Evolutionary conservation across 2,797 vertebrate genomes (phyloP), one percentile per base, ranked within the genome.

Genomic region (Lutjanus argentimaculatus): DNA sequence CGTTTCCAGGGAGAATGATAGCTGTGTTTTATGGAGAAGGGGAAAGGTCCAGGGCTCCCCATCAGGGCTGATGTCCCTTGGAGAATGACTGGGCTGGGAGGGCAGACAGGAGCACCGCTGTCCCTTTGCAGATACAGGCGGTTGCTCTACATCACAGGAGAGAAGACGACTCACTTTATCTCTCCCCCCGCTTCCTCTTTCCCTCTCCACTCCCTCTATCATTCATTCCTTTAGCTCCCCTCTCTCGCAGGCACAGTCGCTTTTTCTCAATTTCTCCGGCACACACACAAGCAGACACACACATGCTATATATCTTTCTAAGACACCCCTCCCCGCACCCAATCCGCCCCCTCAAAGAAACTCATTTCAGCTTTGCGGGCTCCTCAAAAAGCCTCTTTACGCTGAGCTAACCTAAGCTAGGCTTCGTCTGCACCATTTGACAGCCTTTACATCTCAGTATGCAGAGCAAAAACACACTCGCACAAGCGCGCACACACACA

Each of bases 71-170:
- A 61, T 77, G 88, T 89, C 87, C 85, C 88, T 79, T 53, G 63
- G 83, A 88, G 90, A 90, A 86, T 71, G 86, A 77, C 71, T 84
- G 91, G 90, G 79, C 83, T 83, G 77, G 82, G 87, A 82, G 93
- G 92, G 93, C 91, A 93, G 92, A 85, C 91, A 52, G 89, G 93
- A 91, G 86, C 91, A 89, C 57, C 80, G 72, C 93, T 95, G 94
- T 89, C 85, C 82, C 93, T 93, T 94, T 95, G 89, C 93, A 95
- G 95, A 95, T 95, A 95, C 83, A 91, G 88, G 62, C 91, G 75
- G 85, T 89, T 80, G 87, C 93, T 86, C 75, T 85, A 89, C 92
- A 94, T 95, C 92, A 93, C 89, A 94, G 85, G 55, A 69, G 79
- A 87, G 87, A 82, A 92, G 91, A 91, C 77, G 89, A 91, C 90